A percentile compares a stretch with the other conserved stretches of the same genome.
phyloP scores from a whole-genome alignment of 2,797 vertebrate genomes.

The Paramormyrops hopkinsi region DNA sequence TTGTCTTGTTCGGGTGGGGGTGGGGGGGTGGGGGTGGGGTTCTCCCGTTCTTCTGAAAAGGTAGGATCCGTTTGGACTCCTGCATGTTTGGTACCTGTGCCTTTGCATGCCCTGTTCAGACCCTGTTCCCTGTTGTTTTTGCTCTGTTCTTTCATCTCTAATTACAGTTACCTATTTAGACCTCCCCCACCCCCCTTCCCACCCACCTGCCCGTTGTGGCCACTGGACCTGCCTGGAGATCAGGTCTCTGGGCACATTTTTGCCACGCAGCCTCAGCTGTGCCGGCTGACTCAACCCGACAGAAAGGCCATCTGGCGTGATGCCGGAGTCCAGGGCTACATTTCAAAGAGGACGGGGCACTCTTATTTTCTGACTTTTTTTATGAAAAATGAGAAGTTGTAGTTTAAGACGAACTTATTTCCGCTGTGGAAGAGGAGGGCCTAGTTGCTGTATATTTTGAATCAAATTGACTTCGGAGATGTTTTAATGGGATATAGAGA shows the following conservation, averaged over 20 bases:
- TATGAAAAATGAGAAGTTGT: neutral
- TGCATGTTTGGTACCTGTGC: slow-evolving; percentile 68
- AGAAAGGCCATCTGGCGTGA: neutral
- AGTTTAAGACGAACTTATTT: slow-evolving; percentile 32
- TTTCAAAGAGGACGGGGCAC: neutral
- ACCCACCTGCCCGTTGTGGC: neutral
- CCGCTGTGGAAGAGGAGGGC: slow-evolving; percentile 35
- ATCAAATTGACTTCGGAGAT: neutral
- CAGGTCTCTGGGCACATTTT: neutral
- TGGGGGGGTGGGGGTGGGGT: neutral
- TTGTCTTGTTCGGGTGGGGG: slow-evolving; percentile 36
- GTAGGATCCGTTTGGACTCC: slow-evolving; percentile 51
- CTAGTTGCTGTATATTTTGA: slow-evolving; percentile 51
- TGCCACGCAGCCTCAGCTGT: neutral
- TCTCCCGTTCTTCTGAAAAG: slow-evolving; percentile 22
- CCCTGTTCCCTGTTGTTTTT: slow-evolving; percentile 52
- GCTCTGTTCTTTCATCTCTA: slow-evolving; percentile 10
- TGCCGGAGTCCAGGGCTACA: neutral
- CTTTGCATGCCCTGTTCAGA: slow-evolving; percentile 72
- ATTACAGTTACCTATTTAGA: slow-evolving; percentile 33
- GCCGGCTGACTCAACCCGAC: neutral
- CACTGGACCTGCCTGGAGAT: neutral
- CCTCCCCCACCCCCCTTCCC: slow-evolving; percentile 21
- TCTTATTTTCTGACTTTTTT: neutral
- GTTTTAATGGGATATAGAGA: slow-evolving; percentile 47